These are phyloP conservation scores for Chionoecetes opilio DNA, from an alignment of 1,140 invertebrate species.

Conservation along the genomic window DNA sequence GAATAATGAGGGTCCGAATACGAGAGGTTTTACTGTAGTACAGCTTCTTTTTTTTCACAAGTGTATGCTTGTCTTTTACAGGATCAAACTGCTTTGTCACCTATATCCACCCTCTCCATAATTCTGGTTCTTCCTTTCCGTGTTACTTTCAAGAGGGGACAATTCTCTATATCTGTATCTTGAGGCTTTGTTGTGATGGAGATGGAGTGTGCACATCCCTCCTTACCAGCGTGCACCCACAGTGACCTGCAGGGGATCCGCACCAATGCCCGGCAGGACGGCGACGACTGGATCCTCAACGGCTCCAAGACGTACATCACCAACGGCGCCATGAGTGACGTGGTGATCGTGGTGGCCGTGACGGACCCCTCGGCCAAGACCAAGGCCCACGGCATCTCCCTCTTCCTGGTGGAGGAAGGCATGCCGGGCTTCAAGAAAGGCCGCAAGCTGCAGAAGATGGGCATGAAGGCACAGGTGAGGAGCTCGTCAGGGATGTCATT, in stretches of 20 bases:
- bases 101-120: too few relatives aligned
- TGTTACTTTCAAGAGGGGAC: too few relatives aligned
- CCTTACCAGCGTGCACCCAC: slow-evolving; percentile 11
- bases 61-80: too few relatives aligned
- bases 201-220: not conserved
- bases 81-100: too few relatives aligned
- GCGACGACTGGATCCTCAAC: slow-evolving; percentile 85
- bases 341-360: slow-evolving; percentile 85
- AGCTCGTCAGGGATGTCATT: too few relatives aligned
- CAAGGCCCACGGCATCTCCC: slow-evolving; percentile 84
- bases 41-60: too few relatives aligned
- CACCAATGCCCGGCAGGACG: slow-evolving; percentile 84
- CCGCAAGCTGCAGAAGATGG: slow-evolving; percentile 85
- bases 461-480: slow-evolving; percentile 83
- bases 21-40: too few relatives aligned
- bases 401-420: slow-evolving; percentile 85
- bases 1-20: too few relatives aligned
- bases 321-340: slow-evolving; percentile 84
- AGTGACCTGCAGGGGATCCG: slow-evolving; percentile 85
- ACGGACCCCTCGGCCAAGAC: slow-evolving; percentile 84
- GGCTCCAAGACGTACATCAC: slow-evolving; percentile 85
- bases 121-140: too few relatives aligned
- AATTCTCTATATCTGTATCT: too few relatives aligned
- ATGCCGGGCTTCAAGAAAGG: slow-evolving; percentile 85
- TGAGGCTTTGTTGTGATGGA: not conserved